Conservation (phyloP, 1,140 invertebrate genomes). For the Heliconius eleuchia region DNA sequence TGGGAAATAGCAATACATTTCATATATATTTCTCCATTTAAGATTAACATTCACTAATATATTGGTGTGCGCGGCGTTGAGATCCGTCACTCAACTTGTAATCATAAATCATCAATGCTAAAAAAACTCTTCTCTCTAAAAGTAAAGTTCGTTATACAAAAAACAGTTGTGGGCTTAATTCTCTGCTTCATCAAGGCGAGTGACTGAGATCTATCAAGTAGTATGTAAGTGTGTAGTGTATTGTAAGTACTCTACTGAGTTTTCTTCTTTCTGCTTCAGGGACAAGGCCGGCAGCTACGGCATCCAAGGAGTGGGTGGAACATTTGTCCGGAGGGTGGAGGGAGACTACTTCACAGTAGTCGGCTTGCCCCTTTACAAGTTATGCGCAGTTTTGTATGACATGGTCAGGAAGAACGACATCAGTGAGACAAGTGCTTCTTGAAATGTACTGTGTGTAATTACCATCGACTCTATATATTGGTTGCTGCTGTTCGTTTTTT, state of each 20-base stretch:
- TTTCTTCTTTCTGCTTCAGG: constrained; percentile 79
- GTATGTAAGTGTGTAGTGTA: too few relatives aligned
- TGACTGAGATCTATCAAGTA: too few relatives aligned
- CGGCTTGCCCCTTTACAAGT: constrained; percentile 92
- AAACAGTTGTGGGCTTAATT: not conserved
- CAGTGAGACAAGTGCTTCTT: not conserved
- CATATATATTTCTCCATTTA: not conserved
- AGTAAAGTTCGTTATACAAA: not conserved
- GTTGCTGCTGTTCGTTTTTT: too few relatives aligned
- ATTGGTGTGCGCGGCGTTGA: not conserved
- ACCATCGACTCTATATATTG: too few relatives aligned
- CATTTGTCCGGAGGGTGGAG: constrained; percentile 91
- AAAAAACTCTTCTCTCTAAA: not conserved
- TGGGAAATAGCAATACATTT: not conserved
- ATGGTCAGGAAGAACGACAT: constrained; percentile 67
- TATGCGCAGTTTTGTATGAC: constrained; percentile 86
- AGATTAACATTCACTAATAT: not conserved
- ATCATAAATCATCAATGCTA: not conserved
- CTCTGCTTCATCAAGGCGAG: too few relatives aligned
- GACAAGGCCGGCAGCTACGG: constrained; percentile 98
- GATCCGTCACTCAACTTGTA: not conserved
- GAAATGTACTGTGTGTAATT: not conserved
- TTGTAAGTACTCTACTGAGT: too few relatives aligned
- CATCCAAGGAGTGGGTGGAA: constrained; percentile 94
- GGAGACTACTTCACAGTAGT: constrained; percentile 97